phyloP scores from a whole-genome alignment of 2,888 invertebrate genomes.

The Cantharis rufa region DNA sequence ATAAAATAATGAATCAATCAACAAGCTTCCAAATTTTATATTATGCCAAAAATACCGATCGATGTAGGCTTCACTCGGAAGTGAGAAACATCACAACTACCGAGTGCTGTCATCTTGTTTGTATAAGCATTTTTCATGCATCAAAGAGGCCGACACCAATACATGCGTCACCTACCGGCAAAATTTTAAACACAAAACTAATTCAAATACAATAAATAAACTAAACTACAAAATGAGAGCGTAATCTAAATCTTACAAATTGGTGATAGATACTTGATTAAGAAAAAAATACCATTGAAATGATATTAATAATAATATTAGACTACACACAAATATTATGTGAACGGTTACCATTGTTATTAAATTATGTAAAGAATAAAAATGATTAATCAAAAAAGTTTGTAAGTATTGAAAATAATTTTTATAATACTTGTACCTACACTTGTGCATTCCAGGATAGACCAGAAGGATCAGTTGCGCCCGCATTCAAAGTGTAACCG shows the following conservation, averaged over 20 bases:
- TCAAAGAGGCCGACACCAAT: conserved; percentile 10
- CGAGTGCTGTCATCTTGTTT: conserved; percentile 34
- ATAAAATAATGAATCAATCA: neutral
- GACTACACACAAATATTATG: neutral
- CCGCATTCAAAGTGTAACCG: conserved; percentile 19
- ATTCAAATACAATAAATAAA: neutral
- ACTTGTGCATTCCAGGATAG: conserved; percentile 24
- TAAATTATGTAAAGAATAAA: neutral
- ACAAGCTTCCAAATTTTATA: neutral
- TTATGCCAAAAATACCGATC: conserved; percentile 1
- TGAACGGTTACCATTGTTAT: neutral
- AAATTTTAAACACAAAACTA: conserved; percentile 5
- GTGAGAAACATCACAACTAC: conserved; percentile 6
- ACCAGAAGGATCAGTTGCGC: conserved; percentile 15
- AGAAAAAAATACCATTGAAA: neutral
- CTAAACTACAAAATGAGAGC: neutral
- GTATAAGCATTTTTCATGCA: conserved; percentile 6
- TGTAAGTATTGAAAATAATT: neutral
- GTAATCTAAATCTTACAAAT: neutral
- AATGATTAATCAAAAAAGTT: neutral
- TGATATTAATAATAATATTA: neutral
- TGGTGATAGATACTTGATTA: neutral
- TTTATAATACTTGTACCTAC: conserved; percentile 17
- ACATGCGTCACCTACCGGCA: conserved; percentile 15
- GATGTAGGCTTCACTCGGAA: neutral